Evolutionary conservation across 2,113 vertebrate genomes (phyloP), one percentile per base, ranked within the genome.

Genomic region (Lucifuga dentata): DNA sequence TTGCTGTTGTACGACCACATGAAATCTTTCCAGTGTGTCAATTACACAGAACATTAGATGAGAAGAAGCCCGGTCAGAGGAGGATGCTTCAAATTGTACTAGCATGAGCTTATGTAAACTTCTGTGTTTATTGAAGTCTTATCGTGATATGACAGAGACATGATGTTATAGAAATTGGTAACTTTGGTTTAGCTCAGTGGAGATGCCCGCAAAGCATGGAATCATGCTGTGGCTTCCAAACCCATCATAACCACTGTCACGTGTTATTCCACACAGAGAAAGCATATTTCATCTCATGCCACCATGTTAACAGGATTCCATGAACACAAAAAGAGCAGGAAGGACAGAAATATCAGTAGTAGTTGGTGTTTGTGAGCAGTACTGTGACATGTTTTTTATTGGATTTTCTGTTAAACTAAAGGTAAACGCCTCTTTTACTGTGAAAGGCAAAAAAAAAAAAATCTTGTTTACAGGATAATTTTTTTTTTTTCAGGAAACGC

Each of bases 21-120:
- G 40, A 39, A 80, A 68, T 80, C 60, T 85, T 84, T 87, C 78
- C 87, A 87, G 51, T 50, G 35, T 39, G 58, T 79, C 64, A 38
- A 68, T 78, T 78, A 72, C 68, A 66, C 65, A 59, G 73, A 80
- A 86, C 76, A 84, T 71, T 61, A 68, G 67, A 77, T 63, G 50
- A 71, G 80, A 73, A 57, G 35, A 70, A 23, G 57, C 62, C 55
- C n/a, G 69, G 80, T 86, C 70, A 41, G 59, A 58, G 64, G 11
- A 43, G 46, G 68, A 19, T 7, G 43, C 58, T 67, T 59, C 66
- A 33, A 53, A 72, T 80, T 62, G 51, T 63, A 49, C 24, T 45
- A 49, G 12, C 21, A 11, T 76, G 73, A 81, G 53, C 45, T 81
- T 46, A 67, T 44, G 57, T n/a, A 8, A 16, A 55, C 39, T 38